A percentile compares a stretch with the other conserved stretches of the same genome.
Evolutionary conservation across 2,797 vertebrate species (phyloP).

Genomic region (Phrynocephalus vlangalii): DNA sequence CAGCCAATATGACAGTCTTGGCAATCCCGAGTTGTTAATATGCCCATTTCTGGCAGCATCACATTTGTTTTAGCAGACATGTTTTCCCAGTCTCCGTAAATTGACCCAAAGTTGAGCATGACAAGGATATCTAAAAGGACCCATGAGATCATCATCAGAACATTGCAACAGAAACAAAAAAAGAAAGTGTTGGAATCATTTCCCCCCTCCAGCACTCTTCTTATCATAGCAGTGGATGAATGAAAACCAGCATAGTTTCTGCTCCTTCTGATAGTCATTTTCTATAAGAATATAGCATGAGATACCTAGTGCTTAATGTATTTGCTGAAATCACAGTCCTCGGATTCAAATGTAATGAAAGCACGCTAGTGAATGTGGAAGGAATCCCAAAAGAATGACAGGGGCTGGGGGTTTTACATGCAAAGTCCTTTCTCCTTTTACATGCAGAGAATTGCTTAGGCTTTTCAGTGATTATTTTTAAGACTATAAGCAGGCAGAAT

Average conservation of each 20-base stretch:
- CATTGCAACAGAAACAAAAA: constrained; percentile 33
- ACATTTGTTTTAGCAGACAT: constrained; percentile 58
- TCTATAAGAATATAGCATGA: constrained; percentile 52
- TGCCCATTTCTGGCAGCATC: constrained; percentile 67
- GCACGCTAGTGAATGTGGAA: constrained; percentile 44
- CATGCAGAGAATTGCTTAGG: constrained; percentile 38
- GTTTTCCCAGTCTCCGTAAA: constrained; percentile 70
- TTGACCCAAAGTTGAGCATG: constrained; percentile 54
- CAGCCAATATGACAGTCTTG: constrained; percentile 71
- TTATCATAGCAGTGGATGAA: constrained; percentile 63
- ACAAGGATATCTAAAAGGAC: constrained; percentile 48
- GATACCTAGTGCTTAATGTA: constrained; percentile 46
- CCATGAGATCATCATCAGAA: constrained; percentile 65
- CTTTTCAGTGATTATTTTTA: constrained; percentile 49
- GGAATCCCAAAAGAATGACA: constrained; percentile 41
- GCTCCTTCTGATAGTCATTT: constrained; percentile 52
- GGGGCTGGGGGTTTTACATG: constrained; percentile 37
- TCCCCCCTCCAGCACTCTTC: constrained; percentile 49
- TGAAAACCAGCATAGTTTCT: constrained; percentile 39
- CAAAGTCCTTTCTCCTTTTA: constrained; percentile 45
- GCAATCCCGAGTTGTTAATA: constrained; percentile 71
- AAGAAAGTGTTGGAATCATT: constrained; percentile 50
- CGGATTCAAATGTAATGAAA: constrained; percentile 50
- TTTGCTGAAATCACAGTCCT: constrained; percentile 44
- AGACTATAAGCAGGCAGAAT: not conserved